Conservation (phyloP, 2,888 invertebrate genomes). For the Perizoma affinitatum region DNA sequence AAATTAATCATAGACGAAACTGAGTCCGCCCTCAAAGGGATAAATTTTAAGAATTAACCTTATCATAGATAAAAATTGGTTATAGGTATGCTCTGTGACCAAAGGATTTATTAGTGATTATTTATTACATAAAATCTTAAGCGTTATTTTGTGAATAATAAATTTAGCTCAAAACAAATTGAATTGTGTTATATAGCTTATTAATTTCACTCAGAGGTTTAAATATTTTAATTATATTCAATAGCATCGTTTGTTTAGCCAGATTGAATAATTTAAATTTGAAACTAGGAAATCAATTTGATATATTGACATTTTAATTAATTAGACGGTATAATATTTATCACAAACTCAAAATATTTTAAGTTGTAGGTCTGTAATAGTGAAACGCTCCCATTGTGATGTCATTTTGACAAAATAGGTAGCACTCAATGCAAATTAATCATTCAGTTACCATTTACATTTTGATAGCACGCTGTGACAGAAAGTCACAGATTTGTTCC, state of each 20-base stretch:
- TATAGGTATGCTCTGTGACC: too few species aligned
- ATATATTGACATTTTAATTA: slow-evolving; percentile 10
- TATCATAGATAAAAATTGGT: too few species aligned
- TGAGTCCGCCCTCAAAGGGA: too few species aligned
- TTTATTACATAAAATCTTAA: too few species aligned
- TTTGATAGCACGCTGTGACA: slow-evolving; percentile 7
- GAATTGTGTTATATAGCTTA: too few species aligned
- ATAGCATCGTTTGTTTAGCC: slow-evolving; percentile 35
- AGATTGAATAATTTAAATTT: slow-evolving; percentile 35
- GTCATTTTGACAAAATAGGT: not conserved
- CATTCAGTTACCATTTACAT: slow-evolving; percentile 7
- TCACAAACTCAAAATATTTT: too few species aligned
- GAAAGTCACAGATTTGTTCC: too few species aligned
- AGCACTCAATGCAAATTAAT: not conserved
- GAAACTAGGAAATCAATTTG: slow-evolving; percentile 29
- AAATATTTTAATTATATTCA: slow-evolving; percentile 40
- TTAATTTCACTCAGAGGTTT: slow-evolving; percentile 16
- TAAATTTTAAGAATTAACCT: too few species aligned
- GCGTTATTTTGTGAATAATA: too few species aligned
- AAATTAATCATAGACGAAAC: too few species aligned
- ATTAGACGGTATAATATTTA: not conserved
- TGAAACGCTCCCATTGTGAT: not conserved
- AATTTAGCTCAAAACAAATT: too few species aligned
- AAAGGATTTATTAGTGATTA: too few species aligned
- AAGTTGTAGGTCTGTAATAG: not conserved